phyloP scores from a whole-genome alignment of 2,888 invertebrate species.

The Sclerodermus sp. region DNA sequence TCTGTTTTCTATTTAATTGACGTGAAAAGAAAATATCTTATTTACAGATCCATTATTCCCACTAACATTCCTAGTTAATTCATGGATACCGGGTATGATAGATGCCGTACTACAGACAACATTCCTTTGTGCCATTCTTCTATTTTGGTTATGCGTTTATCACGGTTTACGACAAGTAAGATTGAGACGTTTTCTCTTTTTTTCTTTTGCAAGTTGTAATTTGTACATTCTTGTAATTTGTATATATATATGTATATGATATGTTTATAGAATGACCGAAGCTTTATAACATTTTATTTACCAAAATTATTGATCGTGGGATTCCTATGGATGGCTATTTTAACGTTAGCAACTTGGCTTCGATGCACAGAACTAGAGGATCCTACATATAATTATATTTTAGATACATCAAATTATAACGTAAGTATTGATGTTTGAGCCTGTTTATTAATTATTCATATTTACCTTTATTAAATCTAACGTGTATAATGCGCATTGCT shows the following conservation, averaged over 20 bases:
- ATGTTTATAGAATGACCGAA: constrained; percentile 76
- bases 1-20: too few species aligned
- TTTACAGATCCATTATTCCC: constrained; percentile 90
- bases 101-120: constrained; percentile 89
- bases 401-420: constrained; percentile 80
- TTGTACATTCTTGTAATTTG: not conserved
- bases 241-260: not conserved
- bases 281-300: constrained; percentile 83
- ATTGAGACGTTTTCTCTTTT: too few species aligned
- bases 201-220: too few species aligned
- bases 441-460: not conserved
- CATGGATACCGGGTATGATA: constrained; percentile 89
- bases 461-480: not conserved
- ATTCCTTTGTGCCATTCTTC: constrained; percentile 81
- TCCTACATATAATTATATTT: constrained; percentile 89
- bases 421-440: too few species aligned
- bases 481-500: too few species aligned
- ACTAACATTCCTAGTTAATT: constrained; percentile 82
- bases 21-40: constrained; percentile 18
- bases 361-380: constrained; percentile 85
- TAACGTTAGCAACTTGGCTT: constrained; percentile 87
- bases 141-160: constrained; percentile 95
- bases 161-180: constrained; percentile 88
- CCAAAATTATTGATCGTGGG: constrained; percentile 87
- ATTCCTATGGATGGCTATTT: constrained; percentile 82